Conservation (phyloP, 1,140 invertebrate genomes). For the Reticulitermes speratus region DNA sequence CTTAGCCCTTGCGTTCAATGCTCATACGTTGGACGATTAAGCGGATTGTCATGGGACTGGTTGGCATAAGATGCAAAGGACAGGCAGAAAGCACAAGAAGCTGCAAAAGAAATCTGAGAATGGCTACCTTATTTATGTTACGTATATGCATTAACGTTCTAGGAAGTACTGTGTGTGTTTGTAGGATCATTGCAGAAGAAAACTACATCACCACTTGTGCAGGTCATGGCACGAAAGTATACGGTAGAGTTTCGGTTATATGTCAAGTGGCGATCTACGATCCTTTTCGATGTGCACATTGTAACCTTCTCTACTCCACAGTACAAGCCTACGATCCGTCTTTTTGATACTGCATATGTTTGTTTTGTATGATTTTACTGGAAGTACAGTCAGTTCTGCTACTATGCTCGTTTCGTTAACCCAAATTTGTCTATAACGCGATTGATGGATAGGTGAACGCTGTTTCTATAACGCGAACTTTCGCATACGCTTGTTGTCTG, state of each 20-base stretch:
- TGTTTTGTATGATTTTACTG: not conserved
- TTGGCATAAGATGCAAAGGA: not conserved
- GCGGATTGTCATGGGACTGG: not conserved
- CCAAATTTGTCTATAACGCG: too few species aligned
- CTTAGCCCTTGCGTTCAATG: too few species aligned
- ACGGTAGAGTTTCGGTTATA: not conserved
- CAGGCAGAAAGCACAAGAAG: not conserved
- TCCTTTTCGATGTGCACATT: not conserved
- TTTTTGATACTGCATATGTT: not conserved
- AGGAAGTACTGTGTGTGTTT: not conserved
- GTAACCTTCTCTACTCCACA: not conserved
- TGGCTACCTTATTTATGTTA: not conserved
- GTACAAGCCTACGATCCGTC: not conserved
- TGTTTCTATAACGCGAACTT: too few species aligned
- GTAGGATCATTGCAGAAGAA: not conserved
- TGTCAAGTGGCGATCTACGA: not conserved
- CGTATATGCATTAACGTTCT: not conserved
- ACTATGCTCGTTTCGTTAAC: too few species aligned
- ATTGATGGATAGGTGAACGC: too few species aligned
- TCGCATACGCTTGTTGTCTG: too few species aligned
- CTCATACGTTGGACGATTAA: not conserved
- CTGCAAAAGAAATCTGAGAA: not conserved
- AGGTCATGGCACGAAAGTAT: not conserved
- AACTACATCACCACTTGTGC: not conserved
- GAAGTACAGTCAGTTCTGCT: not conserved